These are phyloP conservation scores for Clunio marinus DNA, from an alignment of 2,888 invertebrate species.

Conservation along the genomic window DNA sequence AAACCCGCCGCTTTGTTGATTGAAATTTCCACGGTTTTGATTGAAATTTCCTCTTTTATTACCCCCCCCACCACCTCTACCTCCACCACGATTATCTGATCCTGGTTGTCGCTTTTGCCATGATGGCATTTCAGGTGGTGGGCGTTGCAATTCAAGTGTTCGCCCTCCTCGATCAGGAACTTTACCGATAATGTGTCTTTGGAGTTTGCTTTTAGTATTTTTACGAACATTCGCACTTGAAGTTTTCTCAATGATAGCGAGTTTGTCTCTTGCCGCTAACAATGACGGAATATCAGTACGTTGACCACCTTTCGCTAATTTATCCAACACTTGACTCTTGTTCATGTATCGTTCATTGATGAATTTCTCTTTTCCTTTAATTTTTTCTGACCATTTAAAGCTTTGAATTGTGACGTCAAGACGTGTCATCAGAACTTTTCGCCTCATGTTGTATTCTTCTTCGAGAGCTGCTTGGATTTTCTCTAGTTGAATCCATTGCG, in stretches of 20 bases:
- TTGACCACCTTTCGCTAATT: conserved; percentile 49
- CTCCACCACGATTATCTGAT: conserved; percentile 40
- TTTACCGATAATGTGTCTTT: conserved; percentile 84
- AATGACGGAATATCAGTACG: conserved; percentile 69
- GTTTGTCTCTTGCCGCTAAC: conserved; percentile 76
- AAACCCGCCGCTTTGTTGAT: conserved; percentile 40
- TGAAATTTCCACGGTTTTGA: conserved; percentile 39
- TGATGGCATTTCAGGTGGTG: conserved; percentile 95
- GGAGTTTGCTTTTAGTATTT: conserved; percentile 77
- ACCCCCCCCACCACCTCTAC: conserved; percentile 44
- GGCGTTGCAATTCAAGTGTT: conserved; percentile 83
- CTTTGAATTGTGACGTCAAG: conserved; percentile 95
- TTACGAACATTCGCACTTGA: conserved; percentile 80
- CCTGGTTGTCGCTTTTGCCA: conserved; percentile 64
- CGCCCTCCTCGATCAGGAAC: conserved; percentile 95
- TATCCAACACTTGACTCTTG: conserved; percentile 51
- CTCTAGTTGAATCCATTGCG: conserved; percentile 77
- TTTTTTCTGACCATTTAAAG: conserved; percentile 82
- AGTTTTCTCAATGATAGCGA: conserved; percentile 87
- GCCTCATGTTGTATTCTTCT: conserved; percentile 75
- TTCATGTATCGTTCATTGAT: conserved; percentile 59
- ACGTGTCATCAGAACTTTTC: conserved; percentile 84
- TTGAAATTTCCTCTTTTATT: conserved; percentile 35
- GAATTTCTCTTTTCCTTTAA: conserved; percentile 67
- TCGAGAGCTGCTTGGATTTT: conserved; percentile 67